phyloP scores from a whole-genome alignment of 2,888 invertebrate genomes.

The Ochropleura leucogaster region DNA sequence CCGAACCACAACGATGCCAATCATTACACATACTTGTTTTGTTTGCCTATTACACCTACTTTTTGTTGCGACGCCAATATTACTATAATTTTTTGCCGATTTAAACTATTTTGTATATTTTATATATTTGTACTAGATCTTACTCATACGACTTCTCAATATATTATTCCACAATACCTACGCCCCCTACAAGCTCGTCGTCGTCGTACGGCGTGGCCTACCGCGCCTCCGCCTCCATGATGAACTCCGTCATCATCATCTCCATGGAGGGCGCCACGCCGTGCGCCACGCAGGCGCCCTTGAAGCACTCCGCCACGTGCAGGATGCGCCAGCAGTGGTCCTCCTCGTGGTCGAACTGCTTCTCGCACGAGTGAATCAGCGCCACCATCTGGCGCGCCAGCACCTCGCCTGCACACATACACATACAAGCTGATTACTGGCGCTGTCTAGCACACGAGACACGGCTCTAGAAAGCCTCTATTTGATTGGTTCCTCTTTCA shows the following conservation, averaged over 20 bases:
- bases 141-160: too few species aligned
- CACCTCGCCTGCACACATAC: conserved; percentile 72
- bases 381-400: conserved; percentile 78
- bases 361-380: conserved; percentile 81
- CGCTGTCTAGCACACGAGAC: background rate
- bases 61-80: too few species aligned
- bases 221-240: conserved; percentile 79
- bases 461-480: background rate
- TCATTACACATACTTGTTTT: background rate
- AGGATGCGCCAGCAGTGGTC: conserved; percentile 86
- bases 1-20: background rate
- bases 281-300: conserved; percentile 70
- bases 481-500: background rate
- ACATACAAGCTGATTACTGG: background rate
- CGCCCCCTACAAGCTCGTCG: background rate
- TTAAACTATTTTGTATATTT: background rate
- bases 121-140: background rate
- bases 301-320: conserved; percentile 84
- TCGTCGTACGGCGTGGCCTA: background rate
- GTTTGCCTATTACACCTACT: background rate
- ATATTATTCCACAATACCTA: background rate
- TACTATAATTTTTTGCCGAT: too few species aligned
- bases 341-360: conserved; percentile 72
- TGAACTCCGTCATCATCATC: conserved; percentile 82
- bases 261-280: conserved; percentile 83